Base-by-base conservation (phyloP, 2,113 vertebrate species). In the Eretmochelys imbricata region DNA sequence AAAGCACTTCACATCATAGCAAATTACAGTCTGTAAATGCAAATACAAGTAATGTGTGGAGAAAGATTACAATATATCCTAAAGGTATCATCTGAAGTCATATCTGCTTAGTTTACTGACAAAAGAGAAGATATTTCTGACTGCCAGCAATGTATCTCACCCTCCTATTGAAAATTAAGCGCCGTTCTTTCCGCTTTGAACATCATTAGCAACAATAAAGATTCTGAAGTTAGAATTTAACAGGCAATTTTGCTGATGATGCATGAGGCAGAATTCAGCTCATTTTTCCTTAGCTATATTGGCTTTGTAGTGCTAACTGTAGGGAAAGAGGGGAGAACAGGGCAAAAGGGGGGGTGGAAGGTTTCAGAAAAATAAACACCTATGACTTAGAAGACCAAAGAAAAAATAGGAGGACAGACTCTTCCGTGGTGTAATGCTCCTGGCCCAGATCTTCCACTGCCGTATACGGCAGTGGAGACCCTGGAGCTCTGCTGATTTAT, bases 31-130 rank as follows among this genome's bases (percentile, higher is more conserved):
- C 85, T 93, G 53, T 76, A 94, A 97, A 96, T 95, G 92, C 93
- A 97, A 97, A 97, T 75, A 79, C 4, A 90, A 93, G 85, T 90
- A 94, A 91, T 86, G 29, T 83, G 80, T 90, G 16, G 10, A 72
- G 80, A 94, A 96, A 95, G 48, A 96, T 84, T 94, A 90, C 86
- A 85, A 57, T 59, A 91, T 53, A 90, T 91, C 95, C 97, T 90
- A 17, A 89, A 95, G 93, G 81, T 93, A 89, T 97, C 94, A 94
- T 96, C 95, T 97, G 92, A 89, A 96, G 82, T 97, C 84, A 84
- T 88, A 76, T 88, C 93, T 91, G 42, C 59, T 96, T 82, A 88
- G 84, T 29, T 97, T 93, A 89, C 65, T 91, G 91, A 96, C 83
- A 96, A 87, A 96, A 84, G 82, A 62, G 35, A 19, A 89, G 55